Evolutionary conservation across 2,113 vertebrate species (phyloP).

Genomic region (Burhinus oedicnemus): DNA sequence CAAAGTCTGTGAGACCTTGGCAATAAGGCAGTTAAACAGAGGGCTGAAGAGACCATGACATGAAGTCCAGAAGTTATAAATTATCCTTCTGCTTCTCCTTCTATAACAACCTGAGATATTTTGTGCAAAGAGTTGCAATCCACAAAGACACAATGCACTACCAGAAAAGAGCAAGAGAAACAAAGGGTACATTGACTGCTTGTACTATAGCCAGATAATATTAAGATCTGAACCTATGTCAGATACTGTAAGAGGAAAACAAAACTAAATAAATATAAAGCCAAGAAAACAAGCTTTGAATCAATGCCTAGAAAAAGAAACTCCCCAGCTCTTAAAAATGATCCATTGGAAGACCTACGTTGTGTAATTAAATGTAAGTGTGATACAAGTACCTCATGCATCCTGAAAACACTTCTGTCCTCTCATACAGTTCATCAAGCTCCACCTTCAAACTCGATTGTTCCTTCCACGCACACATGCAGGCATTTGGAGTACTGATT

Average conservation of each 20-base stretch:
- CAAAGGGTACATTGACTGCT: background rate
- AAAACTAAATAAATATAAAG: background rate
- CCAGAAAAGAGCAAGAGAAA: background rate
- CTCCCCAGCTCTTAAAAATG: background rate
- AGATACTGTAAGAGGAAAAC: background rate
- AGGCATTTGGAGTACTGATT: background rate
- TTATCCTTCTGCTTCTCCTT: background rate
- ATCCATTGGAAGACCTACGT: background rate
- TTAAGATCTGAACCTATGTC: background rate
- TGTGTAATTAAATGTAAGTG: background rate
- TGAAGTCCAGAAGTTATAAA: background rate
- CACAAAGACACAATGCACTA: background rate
- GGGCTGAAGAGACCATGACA: background rate
- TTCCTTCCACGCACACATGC: background rate
- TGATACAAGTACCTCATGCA: background rate
- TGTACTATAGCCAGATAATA: background rate
- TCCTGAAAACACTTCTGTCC: background rate
- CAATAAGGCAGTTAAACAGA: background rate
- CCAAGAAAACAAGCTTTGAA: background rate
- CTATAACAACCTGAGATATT: background rate
- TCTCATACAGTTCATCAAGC: background rate
- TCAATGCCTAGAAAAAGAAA: background rate
- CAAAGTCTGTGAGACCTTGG: background rate
- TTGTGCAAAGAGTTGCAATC: background rate
- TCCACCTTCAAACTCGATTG: fast-evolving